Base-by-base conservation (phyloP, 2,888 invertebrate genomes). In the Dicranocentrus wangi region DNA sequence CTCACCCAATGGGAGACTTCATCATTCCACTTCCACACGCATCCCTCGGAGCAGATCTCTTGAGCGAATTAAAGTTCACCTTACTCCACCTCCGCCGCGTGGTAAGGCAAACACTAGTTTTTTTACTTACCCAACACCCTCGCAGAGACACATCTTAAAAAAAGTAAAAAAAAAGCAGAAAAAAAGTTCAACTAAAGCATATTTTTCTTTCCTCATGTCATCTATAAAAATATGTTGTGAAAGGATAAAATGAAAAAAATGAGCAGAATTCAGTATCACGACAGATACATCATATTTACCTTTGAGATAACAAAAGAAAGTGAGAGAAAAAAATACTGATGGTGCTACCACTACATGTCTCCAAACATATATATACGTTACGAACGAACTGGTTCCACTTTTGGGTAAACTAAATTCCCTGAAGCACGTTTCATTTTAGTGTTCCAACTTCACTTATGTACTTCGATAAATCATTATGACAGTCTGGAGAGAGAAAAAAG, bases 11-110 rank as follows among this genome's bases (percentile, higher is more conserved):
- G 81, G 82, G 79, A 81, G 69, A 51, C 77, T 82, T 63, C 84
- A 82, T 81, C 84, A 63, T 80, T 77, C 83, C 72, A 58, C 78
- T 17, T 83, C 84, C 27, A 58, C 82, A 17, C 84, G 86, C n/a
- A 72, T 86, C 53, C 83, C 85, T 55, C 77, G 85, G 65, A 86
- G 85, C 82, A 82, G 85, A 85, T 86, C 86, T 86, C 85, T 86
- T 58, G 86, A 86, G 42, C 79, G 85, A 63, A 84, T 86, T 72
- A 85, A 86, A 80, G 83, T 83, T 76, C 86, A 86, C 72, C 84
- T 86, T 27, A 86, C 86, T 70, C 85, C 86, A 72, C 86, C 86
- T 71, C 79, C 79, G 53, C 83, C 83, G 65, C 83, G 85, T 53
- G 86, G 86, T 86, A 84, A 77, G 32, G 7, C 17, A 3, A 39